Conservation (phyloP, 2,797 vertebrate genomes). For the Sternarchorhynchus goeldii region DNA sequence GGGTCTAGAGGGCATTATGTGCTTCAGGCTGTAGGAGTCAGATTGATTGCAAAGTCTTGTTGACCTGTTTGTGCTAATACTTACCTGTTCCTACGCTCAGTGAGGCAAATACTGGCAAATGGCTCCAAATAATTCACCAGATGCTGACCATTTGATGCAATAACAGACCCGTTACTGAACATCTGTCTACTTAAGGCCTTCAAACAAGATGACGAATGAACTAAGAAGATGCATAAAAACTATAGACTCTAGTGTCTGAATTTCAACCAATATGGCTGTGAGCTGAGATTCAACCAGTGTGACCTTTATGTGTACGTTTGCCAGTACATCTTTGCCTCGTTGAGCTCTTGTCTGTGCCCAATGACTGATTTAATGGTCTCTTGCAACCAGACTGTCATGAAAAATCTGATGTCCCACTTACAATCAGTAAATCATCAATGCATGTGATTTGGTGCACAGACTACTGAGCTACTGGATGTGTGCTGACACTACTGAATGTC, state of each 20-base stretch:
- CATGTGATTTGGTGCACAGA: slow-evolving; percentile 50
- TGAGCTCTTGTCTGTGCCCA: slow-evolving; percentile 51
- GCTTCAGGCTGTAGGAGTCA: neutral
- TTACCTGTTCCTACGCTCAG: slow-evolving; percentile 40
- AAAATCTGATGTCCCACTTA: slow-evolving; percentile 44
- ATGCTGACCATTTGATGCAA: neutral
- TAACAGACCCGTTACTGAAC: neutral
- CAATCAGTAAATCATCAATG: slow-evolving; percentile 46
- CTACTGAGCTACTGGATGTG: slow-evolving; percentile 49
- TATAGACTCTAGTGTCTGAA: neutral
- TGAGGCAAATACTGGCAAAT: slow-evolving; percentile 44
- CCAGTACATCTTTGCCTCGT: slow-evolving; percentile 44
- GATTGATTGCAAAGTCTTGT: slow-evolving; percentile 34
- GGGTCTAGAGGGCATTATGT: neutral
- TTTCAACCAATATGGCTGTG: neutral
- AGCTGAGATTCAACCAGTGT: neutral
- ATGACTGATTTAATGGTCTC: slow-evolving; percentile 48
- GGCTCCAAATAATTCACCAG: neutral
- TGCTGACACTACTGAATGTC: slow-evolving; percentile 50
- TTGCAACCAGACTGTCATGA: slow-evolving; percentile 52
- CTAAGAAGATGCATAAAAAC: neutral
- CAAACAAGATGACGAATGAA: slow-evolving; percentile 2
- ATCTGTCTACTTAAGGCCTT: neutral
- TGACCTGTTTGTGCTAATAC: slow-evolving; percentile 41
- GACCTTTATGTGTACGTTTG: slow-evolving; percentile 26